phyloP scores from a whole-genome alignment of 2,113 vertebrate species.

The Onychostruthus taczanowskii region DNA sequence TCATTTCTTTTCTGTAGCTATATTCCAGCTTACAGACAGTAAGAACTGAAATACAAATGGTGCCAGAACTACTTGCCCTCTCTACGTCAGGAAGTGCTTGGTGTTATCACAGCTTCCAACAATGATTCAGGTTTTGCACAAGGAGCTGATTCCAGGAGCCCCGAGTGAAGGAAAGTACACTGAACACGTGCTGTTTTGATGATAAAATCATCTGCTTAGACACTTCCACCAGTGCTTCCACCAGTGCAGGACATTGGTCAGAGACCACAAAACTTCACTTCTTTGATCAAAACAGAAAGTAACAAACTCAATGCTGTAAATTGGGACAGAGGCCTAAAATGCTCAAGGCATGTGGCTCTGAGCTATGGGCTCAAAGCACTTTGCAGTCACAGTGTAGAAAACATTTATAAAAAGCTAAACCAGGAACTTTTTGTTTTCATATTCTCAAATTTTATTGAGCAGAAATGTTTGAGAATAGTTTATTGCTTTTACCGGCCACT shows the following conservation, averaged over 20 bases:
- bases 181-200: background rate
- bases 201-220: background rate
- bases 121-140: background rate
- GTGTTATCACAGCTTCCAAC: background rate
- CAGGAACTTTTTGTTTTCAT: constrained; percentile 42
- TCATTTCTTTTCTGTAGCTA: background rate
- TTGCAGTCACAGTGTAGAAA: background rate
- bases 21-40: background rate
- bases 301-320: background rate
- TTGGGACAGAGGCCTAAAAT: background rate
- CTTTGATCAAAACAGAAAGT: background rate
- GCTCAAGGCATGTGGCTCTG: background rate
- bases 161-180: background rate
- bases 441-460: constrained; percentile 57
- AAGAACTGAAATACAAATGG: background rate
- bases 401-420: background rate
- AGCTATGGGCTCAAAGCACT: background rate
- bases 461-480: constrained; percentile 44
- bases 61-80: background rate
- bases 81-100: background rate
- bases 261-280: background rate
- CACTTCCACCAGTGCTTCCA: background rate
- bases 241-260: background rate
- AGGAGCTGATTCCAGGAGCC: background rate
- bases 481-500: constrained; percentile 43